Evolutionary conservation across 2,888 invertebrate genomes (phyloP).

Genomic region (Spilosoma lubricipeda): DNA sequence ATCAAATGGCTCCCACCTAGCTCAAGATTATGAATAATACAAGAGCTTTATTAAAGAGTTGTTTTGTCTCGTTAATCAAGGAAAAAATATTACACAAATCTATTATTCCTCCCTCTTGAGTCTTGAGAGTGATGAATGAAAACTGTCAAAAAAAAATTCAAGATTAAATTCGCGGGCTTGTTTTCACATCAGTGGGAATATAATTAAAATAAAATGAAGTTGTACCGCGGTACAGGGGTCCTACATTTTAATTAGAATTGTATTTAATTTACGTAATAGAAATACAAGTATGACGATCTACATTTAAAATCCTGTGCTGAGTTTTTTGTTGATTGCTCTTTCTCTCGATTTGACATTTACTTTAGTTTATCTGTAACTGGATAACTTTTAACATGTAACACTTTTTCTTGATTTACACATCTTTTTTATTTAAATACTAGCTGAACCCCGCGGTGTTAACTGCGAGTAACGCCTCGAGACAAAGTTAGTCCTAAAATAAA

Average conservation of each 20-base stretch:
- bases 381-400: background rate
- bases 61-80: constrained; percentile 19
- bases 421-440: too few species aligned
- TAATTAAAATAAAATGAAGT: background rate
- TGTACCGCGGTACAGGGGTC: background rate
- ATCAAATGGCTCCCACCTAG: constrained; percentile 59
- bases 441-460: too few species aligned
- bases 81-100: background rate
- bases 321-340: background rate
- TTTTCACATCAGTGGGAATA: background rate
- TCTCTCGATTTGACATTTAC: background rate
- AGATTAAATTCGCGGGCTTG: background rate
- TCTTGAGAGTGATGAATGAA: background rate
- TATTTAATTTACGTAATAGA: background rate
- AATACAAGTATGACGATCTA: background rate
- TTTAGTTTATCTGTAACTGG: background rate
- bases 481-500: too few species aligned
- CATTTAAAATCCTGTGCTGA: background rate
- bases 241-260: background rate
- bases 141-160: background rate
- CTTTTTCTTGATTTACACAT: too few species aligned
- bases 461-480: too few species aligned
- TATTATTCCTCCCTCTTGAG: background rate
- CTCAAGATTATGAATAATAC: constrained; percentile 40
- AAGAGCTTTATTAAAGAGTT: constrained; percentile 37